These are phyloP conservation scores for Dipodomys spectabilis DNA, from an alignment of 2,113 vertebrate genomes.

Conservation along the genomic window DNA sequence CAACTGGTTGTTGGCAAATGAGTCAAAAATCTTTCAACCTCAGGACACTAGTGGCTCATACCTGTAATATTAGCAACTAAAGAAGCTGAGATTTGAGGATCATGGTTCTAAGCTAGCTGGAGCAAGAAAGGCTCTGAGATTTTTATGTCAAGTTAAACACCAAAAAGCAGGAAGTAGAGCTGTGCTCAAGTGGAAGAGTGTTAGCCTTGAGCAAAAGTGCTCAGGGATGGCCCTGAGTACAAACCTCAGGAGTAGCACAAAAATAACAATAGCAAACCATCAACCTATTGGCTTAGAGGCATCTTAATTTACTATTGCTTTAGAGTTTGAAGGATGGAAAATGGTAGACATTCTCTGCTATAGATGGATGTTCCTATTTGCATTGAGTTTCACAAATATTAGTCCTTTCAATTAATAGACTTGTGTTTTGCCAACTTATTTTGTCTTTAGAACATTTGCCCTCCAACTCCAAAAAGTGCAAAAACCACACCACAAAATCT, in stretches of 20 bases:
- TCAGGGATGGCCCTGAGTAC: too few species aligned
- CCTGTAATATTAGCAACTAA: too few species aligned
- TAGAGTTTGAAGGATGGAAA: background rate
- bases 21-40: too few species aligned
- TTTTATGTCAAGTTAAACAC: too few species aligned
- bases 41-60: too few species aligned
- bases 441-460: background rate
- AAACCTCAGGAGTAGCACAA: too few species aligned
- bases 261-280: background rate
- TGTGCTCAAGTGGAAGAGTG: too few species aligned
- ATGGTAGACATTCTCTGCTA: background rate
- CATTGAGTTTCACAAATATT: background rate
- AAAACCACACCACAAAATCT: background rate
- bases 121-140: too few species aligned
- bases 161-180: too few species aligned
- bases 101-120: too few species aligned
- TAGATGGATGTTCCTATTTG: background rate
- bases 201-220: too few species aligned
- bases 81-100: too few species aligned
- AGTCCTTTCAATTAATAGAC: background rate
- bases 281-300: background rate
- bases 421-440: background rate
- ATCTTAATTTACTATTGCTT: accelerated
- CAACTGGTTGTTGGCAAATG: background rate
- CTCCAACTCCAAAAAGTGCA: background rate